These are phyloP conservation scores for Xenopus petersii DNA, from an alignment of 2,797 vertebrate genomes.

Conservation along the genomic window DNA sequence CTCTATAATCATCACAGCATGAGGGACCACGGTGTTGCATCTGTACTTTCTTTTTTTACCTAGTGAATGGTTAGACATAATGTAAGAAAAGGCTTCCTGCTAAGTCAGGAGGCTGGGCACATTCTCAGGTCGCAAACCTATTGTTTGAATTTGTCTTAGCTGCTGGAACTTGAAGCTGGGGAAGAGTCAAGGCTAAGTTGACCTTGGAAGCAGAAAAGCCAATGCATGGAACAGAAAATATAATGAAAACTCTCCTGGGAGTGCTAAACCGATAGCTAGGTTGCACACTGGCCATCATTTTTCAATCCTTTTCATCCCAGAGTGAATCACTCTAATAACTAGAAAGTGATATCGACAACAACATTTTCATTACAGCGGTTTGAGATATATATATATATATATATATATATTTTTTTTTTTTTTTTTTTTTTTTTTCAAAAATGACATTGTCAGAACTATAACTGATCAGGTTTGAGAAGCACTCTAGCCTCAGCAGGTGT, in stretches of 20 bases:
- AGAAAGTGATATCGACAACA: constrained; percentile 69
- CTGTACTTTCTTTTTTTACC: constrained; percentile 63
- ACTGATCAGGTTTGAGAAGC: constrained; percentile 43
- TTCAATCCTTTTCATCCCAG: constrained; percentile 64
- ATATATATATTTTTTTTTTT: neutral
- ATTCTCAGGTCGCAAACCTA: constrained; percentile 51
- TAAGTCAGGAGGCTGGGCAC: constrained; percentile 61
- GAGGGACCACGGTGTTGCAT: constrained; percentile 56
- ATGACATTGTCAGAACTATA: constrained; percentile 32
- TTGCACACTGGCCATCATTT: constrained; percentile 71
- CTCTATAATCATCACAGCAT: constrained; percentile 58
- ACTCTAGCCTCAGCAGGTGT: constrained; percentile 45
- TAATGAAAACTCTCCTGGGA: constrained; percentile 88
- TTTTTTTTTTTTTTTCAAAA: too few relatives aligned
- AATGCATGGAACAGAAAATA: constrained; percentile 74
- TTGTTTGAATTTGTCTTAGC: constrained; percentile 60
- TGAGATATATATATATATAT: constrained; percentile 13
- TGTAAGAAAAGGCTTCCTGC: constrained; percentile 70
- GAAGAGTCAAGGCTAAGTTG: constrained; percentile 77
- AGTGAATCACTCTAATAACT: constrained; percentile 74
- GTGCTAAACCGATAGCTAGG: constrained; percentile 76
- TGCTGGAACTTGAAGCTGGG: constrained; percentile 63
- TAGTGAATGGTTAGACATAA: constrained; percentile 74
- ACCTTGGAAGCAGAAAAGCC: constrained; percentile 80
- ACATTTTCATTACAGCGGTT: constrained; percentile 61